phyloP scores from a whole-genome alignment of 2,888 invertebrate species.

The Tinea trinotella region DNA sequence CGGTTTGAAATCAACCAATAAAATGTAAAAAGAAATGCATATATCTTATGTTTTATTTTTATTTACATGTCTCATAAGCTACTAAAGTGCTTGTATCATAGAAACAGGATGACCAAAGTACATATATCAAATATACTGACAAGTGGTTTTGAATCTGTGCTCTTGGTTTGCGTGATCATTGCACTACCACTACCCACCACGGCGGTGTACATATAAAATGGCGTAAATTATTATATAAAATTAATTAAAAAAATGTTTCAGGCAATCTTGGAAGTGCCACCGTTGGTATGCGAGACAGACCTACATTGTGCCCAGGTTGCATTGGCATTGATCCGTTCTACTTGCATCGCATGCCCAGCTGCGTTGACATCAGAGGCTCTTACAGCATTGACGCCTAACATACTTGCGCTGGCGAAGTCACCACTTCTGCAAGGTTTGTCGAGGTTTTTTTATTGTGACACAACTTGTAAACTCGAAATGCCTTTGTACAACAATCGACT shows the following conservation, averaged over 20 bases:
- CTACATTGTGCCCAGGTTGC: slow-evolving; percentile 96
- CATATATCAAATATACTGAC: too few species aligned
- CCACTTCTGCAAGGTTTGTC: slow-evolving; percentile 89
- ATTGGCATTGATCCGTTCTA: slow-evolving; percentile 85
- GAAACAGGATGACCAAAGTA: too few species aligned
- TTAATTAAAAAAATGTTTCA: too few species aligned
- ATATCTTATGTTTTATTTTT: not conserved
- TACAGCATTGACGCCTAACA: slow-evolving; percentile 85
- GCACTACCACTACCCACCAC: not conserved
- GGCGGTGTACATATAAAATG: too few species aligned
- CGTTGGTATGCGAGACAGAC: slow-evolving; percentile 93
- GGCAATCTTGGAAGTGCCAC: slow-evolving; percentile 91
- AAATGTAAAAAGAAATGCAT: not conserved
- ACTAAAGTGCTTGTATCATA: too few species aligned
- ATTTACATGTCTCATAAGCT: too few species aligned
- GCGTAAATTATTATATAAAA: too few species aligned
- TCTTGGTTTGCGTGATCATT: too few species aligned
- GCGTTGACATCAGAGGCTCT: slow-evolving; percentile 82
- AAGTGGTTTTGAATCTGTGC: too few species aligned
- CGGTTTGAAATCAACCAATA: not conserved
- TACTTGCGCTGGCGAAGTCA: slow-evolving; percentile 89
- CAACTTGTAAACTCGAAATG: too few species aligned
- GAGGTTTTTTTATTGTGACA: too few species aligned
- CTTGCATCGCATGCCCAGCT: slow-evolving; percentile 83
- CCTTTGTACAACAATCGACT: too few species aligned